Evolutionary conservation across 2,888 invertebrate genomes (phyloP).

Genomic region (Schrankia costaestrigalis): DNA sequence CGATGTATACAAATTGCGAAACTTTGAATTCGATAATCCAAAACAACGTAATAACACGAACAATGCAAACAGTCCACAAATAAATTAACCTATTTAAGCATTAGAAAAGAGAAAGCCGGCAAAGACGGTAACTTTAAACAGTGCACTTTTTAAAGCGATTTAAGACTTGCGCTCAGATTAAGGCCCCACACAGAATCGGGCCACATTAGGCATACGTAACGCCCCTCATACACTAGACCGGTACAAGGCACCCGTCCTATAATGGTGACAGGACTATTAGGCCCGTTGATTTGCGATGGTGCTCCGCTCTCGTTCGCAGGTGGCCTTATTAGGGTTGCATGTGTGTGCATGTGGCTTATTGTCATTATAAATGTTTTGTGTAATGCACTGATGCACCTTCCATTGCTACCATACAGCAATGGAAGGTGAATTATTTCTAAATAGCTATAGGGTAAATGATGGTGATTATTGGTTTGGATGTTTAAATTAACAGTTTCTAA

Average conservation of each 20-base stretch:
- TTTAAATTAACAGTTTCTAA: too few relatives aligned
- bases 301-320: slow-evolving; percentile 30
- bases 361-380: slow-evolving; percentile 18
- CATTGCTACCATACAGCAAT: too few relatives aligned
- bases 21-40: too few relatives aligned
- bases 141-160: slow-evolving; percentile 27
- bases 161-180: slow-evolving; percentile 24
- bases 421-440: too few relatives aligned
- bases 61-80: background rate
- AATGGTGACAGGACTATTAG: slow-evolving; percentile 45
- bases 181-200: slow-evolving; percentile 26
- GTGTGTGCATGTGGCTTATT: slow-evolving; percentile 17
- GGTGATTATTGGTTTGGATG: too few relatives aligned
- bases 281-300: slow-evolving; percentile 30
- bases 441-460: too few relatives aligned
- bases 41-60: background rate
- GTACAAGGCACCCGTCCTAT: slow-evolving; percentile 42
- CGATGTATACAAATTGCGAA: too few relatives aligned
- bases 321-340: slow-evolving; percentile 32
- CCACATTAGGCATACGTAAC: slow-evolving; percentile 37
- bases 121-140: slow-evolving; percentile 15
- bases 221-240: slow-evolving; percentile 35
- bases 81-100: background rate
- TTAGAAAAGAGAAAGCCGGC: slow-evolving; percentile 8
- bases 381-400: too few relatives aligned